Conservation (phyloP, 1,140 invertebrate species). For the Pseudomyrmex dendroicus region DNA sequence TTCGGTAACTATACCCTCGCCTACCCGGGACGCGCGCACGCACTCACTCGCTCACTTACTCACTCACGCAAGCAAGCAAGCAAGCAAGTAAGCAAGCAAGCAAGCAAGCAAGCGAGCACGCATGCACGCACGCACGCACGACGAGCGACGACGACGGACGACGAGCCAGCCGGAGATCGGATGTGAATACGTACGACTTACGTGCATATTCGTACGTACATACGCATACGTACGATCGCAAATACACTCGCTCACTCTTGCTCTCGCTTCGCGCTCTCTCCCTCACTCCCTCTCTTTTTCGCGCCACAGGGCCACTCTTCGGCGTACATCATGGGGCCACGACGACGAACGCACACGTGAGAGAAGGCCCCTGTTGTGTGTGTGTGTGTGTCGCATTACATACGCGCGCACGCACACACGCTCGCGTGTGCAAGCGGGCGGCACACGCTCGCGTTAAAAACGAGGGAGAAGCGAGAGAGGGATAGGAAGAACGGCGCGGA, state of each 20-base stretch:
- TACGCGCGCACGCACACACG: slow-evolving; percentile 1
- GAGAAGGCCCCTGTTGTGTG: no score
- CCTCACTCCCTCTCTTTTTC: slow-evolving; percentile 46
- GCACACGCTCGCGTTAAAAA: slow-evolving; percentile 67
- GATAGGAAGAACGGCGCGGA: slow-evolving; percentile 68
- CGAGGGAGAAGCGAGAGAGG: slow-evolving; percentile 68
- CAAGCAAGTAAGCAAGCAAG: neutral
- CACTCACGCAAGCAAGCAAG: slow-evolving; percentile 67
- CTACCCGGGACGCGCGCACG: slow-evolving; percentile 73
- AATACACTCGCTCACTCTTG: slow-evolving; percentile 45
- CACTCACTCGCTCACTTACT: slow-evolving; percentile 7
- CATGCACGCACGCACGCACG: slow-evolving; percentile 36
- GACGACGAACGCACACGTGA: slow-evolving; percentile 70
- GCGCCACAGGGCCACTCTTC: slow-evolving; percentile 47
- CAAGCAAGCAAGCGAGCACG: neutral
- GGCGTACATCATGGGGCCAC: slow-evolving; percentile 56
- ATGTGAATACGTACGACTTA: slow-evolving; percentile 22
- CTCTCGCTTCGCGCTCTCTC: neutral
- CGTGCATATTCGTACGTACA: slow-evolving; percentile 19
- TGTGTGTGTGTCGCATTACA: no score
- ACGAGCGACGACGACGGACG: slow-evolving; percentile 38
- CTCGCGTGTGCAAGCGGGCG: slow-evolving; percentile 61
- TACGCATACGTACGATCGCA: neutral
- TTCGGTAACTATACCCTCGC: slow-evolving; percentile 85
- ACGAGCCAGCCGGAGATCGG: slow-evolving; percentile 14